Conservation (phyloP, 53 echinoderm and acorn worm species). For the Apostichopus leukothele region DNA sequence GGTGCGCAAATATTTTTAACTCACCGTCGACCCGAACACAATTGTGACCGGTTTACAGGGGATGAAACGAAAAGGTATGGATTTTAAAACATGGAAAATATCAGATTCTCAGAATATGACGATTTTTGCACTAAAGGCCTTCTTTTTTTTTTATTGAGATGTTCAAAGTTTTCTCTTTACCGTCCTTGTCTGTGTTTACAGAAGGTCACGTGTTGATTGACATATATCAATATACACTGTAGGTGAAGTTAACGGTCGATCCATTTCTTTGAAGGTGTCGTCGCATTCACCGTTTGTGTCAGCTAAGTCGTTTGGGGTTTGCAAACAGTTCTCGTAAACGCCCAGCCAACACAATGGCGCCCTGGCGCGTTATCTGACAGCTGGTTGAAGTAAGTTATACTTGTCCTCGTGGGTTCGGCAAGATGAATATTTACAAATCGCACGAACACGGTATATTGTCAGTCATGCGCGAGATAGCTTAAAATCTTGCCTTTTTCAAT, state of each 20-base stretch:
- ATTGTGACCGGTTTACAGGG: too few species aligned
- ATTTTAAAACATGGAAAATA: too few species aligned
- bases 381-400: neutral
- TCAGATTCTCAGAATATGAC: too few species aligned
- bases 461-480: slow-evolving; percentile 13
- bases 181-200: neutral
- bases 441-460: slow-evolving; percentile 12
- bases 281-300: slow-evolving; percentile 13
- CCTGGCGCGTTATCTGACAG: slow-evolving; percentile 20
- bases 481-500: neutral
- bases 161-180: too few species aligned
- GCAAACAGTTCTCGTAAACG: slow-evolving; percentile 44
- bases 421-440: slow-evolving; percentile 33
- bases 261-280: slow-evolving; percentile 23
- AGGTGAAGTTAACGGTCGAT: neutral
- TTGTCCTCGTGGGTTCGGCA: slow-evolving; percentile 16
- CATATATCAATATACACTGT: neutral
- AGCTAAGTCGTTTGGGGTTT: slow-evolving; percentile 25
- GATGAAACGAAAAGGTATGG: too few species aligned
- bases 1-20: too few species aligned
- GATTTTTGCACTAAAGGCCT: too few species aligned
- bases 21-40: too few species aligned
- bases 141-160: too few species aligned
- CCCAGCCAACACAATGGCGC: slow-evolving; percentile 31
- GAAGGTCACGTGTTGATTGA: slow-evolving; percentile 13